Percentiles rank a stretch among this genome's conserved stretches.
Evolutionary conservation across 2,113 vertebrate species (phyloP).

Genomic region (Forbesichthys papilliferus): DNA sequence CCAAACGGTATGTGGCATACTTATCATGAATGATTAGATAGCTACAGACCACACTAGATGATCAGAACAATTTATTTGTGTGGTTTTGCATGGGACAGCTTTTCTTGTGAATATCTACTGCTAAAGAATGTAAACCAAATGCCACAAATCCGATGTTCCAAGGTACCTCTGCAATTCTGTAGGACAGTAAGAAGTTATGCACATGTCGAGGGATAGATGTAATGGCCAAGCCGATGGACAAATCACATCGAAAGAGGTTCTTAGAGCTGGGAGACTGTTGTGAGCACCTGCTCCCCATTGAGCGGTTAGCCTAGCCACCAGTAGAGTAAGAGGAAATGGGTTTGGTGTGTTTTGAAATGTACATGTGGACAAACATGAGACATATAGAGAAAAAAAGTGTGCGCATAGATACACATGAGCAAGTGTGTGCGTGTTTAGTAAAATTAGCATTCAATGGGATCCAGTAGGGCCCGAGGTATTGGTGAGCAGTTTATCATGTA

Average conservation of each 20-base stretch:
- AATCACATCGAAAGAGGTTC: background rate
- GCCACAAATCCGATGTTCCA: background rate
- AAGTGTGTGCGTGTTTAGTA: background rate
- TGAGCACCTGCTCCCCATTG: background rate
- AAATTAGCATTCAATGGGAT: no score
- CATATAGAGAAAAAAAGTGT: background rate
- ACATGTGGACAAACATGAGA: background rate
- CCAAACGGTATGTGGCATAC: constrained; percentile 13
- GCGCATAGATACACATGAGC: no score
- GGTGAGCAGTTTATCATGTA: background rate
- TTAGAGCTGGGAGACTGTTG: background rate
- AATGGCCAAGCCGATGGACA: no score
- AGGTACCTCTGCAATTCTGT: no score
- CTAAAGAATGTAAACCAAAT: background rate
- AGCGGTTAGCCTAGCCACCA: background rate
- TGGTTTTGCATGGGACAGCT: constrained; percentile 16
- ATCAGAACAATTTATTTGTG: constrained; percentile 8
- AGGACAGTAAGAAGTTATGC: no score
- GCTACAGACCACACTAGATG: constrained; percentile 5
- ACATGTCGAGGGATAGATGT: no score
- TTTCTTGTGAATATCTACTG: background rate
- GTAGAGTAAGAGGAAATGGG: background rate
- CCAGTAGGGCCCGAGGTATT: background rate
- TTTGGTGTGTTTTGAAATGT: background rate
- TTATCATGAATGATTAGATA: constrained; percentile 15